These are phyloP conservation scores for Eristalinus aeneus DNA, from an alignment of 2,888 invertebrate species.

Conservation along the genomic window DNA sequence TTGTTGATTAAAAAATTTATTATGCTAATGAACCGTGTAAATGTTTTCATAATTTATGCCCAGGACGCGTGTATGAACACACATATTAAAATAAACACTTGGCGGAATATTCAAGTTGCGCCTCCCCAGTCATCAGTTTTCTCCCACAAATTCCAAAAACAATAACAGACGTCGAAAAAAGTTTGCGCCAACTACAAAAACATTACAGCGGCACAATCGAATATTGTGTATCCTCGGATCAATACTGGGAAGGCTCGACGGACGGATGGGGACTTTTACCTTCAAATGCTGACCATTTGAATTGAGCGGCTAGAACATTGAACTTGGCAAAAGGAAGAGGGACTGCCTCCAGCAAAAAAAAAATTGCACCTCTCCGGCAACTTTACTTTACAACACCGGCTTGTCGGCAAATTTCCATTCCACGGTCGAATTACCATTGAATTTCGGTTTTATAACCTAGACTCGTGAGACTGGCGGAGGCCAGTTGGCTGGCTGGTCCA, in stretches of 20 bases:
- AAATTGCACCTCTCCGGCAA: not conserved
- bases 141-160: not conserved
- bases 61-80: constrained; percentile 2
- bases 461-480: not conserved
- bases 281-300: not conserved
- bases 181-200: constrained; percentile 1
- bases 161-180: not conserved
- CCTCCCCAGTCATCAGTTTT: not conserved
- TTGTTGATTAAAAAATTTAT: constrained; percentile 43
- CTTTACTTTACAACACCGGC: constrained; percentile 14
- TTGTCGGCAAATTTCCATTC: not conserved
- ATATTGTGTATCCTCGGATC: not conserved
- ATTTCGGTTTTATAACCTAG: constrained; percentile 13
- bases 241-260: not conserved
- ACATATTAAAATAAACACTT: constrained; percentile 13
- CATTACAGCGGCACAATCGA: constrained; percentile 4
- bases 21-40: constrained; percentile 55
- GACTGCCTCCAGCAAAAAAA: not conserved
- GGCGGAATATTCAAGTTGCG: constrained; percentile 9
- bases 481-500: not conserved
- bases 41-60: constrained; percentile 51
- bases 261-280: not conserved
- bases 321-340: not conserved
- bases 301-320: not conserved
- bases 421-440: constrained; percentile 4